phyloP scores from a whole-genome alignment of 1,140 invertebrate species.

The Adelges cooleyi region DNA sequence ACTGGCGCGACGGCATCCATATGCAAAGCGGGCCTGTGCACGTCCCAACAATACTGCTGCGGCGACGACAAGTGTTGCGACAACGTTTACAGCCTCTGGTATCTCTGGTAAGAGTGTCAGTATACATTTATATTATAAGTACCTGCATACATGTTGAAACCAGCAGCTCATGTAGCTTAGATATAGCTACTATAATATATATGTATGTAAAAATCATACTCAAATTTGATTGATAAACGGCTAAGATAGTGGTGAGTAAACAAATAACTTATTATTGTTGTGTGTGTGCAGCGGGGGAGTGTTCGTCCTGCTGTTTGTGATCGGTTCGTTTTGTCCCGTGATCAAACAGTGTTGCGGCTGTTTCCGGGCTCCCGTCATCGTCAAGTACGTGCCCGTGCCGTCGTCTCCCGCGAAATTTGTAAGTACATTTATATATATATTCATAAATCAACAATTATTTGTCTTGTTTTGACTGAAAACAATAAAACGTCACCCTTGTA shows the following conservation, averaged over 20 bases:
- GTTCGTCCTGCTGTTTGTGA: slow-evolving; percentile 2
- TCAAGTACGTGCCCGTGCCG: slow-evolving; percentile 16
- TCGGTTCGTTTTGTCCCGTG: slow-evolving; percentile 20
- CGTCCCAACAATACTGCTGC: slow-evolving; percentile 9
- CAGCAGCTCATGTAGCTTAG: no score
- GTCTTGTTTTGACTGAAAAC: no score
- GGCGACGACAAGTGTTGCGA: slow-evolving; percentile 16
- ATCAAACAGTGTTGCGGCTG: slow-evolving; percentile 6
- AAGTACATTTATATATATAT: no score
- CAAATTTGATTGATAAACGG: no score
- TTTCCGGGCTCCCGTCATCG: neutral
- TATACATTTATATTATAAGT: no score
- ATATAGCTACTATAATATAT: no score
- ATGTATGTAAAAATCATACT: no score
- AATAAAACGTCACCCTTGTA: no score
- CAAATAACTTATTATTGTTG: no score
- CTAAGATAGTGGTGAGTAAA: no score
- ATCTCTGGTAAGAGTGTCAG: slow-evolving; percentile 14
- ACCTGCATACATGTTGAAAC: no score
- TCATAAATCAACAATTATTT: no score
- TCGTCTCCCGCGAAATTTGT: slow-evolving; percentile 12
- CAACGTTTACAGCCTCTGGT: slow-evolving; percentile 25
- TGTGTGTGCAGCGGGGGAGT: neutral
- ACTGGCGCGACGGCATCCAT: slow-evolving; percentile 14
- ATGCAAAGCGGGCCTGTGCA: slow-evolving; percentile 9